Evolutionary conservation across 1,140 invertebrate species (phyloP).

Genomic region (Drosophila tsacasi): DNA sequence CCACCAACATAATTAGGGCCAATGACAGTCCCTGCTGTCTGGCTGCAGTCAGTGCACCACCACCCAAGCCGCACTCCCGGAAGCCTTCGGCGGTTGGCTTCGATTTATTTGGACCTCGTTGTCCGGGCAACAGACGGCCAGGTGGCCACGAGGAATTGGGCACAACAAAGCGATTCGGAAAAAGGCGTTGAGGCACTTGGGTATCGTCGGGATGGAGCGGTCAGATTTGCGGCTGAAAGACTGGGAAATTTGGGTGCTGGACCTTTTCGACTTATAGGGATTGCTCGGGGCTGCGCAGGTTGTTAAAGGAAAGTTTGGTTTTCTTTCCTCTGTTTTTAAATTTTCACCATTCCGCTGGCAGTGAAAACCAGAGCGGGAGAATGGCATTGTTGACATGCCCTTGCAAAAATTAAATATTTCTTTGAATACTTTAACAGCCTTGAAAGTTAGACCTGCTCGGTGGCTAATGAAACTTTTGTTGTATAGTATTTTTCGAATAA

Average conservation of each 20-base stretch:
- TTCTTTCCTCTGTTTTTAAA: not conserved
- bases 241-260: not conserved
- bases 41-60: slow-evolving; percentile 32
- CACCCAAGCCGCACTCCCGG: not conserved
- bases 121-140: slow-evolving; percentile 31
- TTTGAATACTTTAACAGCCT: not conserved
- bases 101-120: slow-evolving; percentile 47
- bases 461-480: too few species aligned
- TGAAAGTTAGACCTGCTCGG: not conserved
- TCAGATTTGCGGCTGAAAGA: slow-evolving; percentile 19
- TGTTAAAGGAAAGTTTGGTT: not conserved
- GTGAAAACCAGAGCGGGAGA: slow-evolving; percentile 2
- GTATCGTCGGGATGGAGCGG: not conserved
- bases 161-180: slow-evolving; percentile 36
- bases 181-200: slow-evolving; percentile 22
- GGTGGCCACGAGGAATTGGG: slow-evolving; percentile 25
- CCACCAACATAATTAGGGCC: slow-evolving; percentile 49
- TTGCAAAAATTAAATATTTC: slow-evolving; percentile 8
- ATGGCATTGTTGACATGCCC: not conserved
- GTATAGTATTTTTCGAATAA: not conserved
- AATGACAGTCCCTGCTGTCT: slow-evolving; percentile 38
- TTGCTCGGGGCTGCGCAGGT: slow-evolving; percentile 1
- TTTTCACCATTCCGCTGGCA: slow-evolving; percentile 2
- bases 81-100: slow-evolving; percentile 17
- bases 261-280: not conserved